Percentiles rank a stretch among this genome's conserved stretches.
Evolutionary conservation across 2,888 invertebrate genomes (phyloP).

Genomic region (Axea sp.): DNA sequence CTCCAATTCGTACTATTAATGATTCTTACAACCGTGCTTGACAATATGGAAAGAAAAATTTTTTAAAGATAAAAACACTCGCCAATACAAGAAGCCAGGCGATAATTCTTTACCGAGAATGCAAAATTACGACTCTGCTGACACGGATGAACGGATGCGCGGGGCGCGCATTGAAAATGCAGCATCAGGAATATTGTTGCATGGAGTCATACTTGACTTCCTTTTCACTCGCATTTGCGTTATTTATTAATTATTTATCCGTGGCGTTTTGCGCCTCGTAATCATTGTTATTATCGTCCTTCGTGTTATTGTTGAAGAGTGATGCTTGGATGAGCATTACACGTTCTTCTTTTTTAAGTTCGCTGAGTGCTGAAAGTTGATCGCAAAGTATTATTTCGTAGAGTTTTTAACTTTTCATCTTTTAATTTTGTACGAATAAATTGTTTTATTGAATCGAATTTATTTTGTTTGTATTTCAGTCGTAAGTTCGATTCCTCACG

Average conservation of each 20-base stretch:
- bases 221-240: slow-evolving; percentile 29
- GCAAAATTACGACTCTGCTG: slow-evolving; percentile 55
- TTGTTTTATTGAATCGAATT: no score
- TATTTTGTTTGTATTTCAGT: no score
- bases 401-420: no score
- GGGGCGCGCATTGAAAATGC: slow-evolving; percentile 43
- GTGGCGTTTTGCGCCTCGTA: slow-evolving; percentile 13
- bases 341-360: slow-evolving; percentile 5
- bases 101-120: slow-evolving; percentile 54
- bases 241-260: slow-evolving; percentile 53
- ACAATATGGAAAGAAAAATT: no score
- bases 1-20: slow-evolving; percentile 25
- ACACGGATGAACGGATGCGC: slow-evolving; percentile 55
- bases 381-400: no score
- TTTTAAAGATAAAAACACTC: neutral
- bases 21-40: neutral
- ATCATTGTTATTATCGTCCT: slow-evolving; percentile 41
- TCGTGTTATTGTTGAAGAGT: slow-evolving; percentile 8
- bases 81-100: slow-evolving; percentile 1
- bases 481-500: no score
- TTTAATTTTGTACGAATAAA: no score
- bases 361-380: neutral
- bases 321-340: slow-evolving; percentile 7
- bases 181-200: slow-evolving; percentile 44
- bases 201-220: slow-evolving; percentile 45